phyloP scores from a whole-genome alignment of 1,140 invertebrate species.

The Schlechtendalia chinensis region DNA sequence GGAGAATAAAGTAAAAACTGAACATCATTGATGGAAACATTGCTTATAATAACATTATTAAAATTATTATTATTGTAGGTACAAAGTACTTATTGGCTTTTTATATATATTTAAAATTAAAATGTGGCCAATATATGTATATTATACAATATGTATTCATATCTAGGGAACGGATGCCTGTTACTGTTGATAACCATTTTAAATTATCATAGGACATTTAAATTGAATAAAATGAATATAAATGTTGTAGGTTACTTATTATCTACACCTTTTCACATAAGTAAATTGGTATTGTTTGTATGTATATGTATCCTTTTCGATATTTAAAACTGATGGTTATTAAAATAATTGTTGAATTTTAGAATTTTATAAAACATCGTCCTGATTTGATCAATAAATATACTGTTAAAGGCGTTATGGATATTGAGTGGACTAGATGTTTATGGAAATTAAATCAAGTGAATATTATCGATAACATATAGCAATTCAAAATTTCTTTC shows the following conservation, averaged over 20 bases:
- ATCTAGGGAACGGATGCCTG: neutral
- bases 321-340: neutral
- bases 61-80: too few species aligned
- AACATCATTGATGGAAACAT: too few species aligned
- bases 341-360: constrained; percentile 2
- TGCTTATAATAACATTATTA: too few species aligned
- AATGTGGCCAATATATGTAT: neutral
- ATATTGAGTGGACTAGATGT: constrained; percentile 36
- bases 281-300: constrained; percentile 12
- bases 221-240: constrained; percentile 1
- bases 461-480: too few species aligned
- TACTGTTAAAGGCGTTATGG: constrained; percentile 28
- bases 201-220: neutral
- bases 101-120: neutral
- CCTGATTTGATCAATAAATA: constrained; percentile 14
- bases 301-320: neutral
- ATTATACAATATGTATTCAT: neutral
- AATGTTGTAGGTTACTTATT: constrained; percentile 18
- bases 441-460: constrained; percentile 40
- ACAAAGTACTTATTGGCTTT: too few species aligned
- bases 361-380: constrained; percentile 18
- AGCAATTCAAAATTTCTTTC: too few species aligned
- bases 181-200: neutral
- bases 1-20: too few species aligned
- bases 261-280: neutral